A percentile compares a stretch with the other conserved stretches of the same genome.
These are phyloP conservation scores for Antennarius maculatus DNA, from an alignment of 2,797 vertebrate species.

Conservation along the genomic window DNA sequence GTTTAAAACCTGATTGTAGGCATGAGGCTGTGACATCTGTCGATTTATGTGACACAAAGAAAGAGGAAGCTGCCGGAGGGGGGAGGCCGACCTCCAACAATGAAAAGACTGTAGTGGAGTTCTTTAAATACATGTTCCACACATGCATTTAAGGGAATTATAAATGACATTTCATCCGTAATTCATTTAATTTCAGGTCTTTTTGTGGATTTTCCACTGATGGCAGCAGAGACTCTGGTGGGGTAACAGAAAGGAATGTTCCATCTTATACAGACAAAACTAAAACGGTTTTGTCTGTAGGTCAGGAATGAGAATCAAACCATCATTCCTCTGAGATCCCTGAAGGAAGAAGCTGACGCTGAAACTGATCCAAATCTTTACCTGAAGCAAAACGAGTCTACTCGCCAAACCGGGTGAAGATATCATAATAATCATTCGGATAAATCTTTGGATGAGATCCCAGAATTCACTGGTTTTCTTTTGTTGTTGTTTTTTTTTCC, in stretches of 20 bases:
- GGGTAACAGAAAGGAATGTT: neutral
- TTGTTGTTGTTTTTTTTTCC: too few species aligned
- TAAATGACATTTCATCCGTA: neutral
- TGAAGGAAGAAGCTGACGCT: neutral
- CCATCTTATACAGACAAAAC: neutral
- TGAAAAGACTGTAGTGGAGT: conserved; percentile 3
- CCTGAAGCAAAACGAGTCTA: neutral
- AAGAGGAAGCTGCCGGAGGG: conserved; percentile 20
- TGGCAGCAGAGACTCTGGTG: neutral
- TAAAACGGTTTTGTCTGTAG: neutral
- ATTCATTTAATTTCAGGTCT: neutral
- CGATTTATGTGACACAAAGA: conserved; percentile 26
- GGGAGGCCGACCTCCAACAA: conserved; percentile 7
- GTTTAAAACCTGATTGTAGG: conserved; percentile 27
- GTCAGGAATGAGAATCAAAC: neutral
- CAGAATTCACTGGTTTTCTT: too few species aligned
- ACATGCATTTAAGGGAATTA: too few species aligned
- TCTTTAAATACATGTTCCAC: neutral
- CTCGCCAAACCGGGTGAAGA: neutral
- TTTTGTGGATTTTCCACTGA: neutral
- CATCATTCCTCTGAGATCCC: neutral
- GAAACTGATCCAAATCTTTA: neutral
- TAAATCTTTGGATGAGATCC: too few species aligned
- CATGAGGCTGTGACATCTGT: conserved; percentile 10
- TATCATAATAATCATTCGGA: neutral